These are phyloP conservation scores for Leucosticte australis DNA, from an alignment of 2,113 vertebrate species.

Conservation along the genomic window DNA sequence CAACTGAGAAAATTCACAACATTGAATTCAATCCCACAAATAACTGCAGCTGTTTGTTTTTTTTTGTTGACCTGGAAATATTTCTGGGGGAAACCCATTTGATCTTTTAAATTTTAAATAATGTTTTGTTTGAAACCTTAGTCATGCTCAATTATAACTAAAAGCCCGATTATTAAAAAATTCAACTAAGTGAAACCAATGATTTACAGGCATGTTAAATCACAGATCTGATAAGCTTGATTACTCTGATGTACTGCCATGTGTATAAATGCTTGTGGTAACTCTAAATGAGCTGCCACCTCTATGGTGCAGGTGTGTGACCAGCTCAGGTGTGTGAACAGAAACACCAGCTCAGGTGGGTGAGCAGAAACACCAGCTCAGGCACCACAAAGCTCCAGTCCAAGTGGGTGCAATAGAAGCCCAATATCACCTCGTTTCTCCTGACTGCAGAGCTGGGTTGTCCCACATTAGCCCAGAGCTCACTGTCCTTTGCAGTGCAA, in stretches of 20 bases:
- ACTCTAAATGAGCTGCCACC: not conserved
- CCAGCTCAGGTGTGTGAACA: not conserved
- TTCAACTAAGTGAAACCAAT: not conserved
- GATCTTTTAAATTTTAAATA: not conserved
- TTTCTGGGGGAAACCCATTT: not conserved
- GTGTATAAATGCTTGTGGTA: not conserved
- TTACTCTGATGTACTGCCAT: not conserved
- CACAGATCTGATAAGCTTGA: not conserved
- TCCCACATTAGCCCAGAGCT: not conserved
- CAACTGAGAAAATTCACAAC: not conserved
- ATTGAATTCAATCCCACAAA: not conserved
- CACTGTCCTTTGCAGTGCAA: not conserved
- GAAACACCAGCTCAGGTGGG: not conserved
- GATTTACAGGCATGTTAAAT: not conserved
- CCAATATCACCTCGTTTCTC: not conserved
- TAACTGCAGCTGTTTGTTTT: not conserved
- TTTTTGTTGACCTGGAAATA: not conserved
- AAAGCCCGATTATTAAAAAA: not conserved
- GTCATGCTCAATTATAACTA: not conserved
- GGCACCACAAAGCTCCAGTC: not conserved
- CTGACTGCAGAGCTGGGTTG: not conserved
- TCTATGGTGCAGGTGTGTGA: not conserved
- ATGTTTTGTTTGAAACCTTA: not conserved
- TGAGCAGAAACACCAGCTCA: not conserved
- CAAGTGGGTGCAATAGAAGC: not conserved